Conservation (phyloP, 2,113 vertebrate species). For the Thunnus thynnus region DNA sequence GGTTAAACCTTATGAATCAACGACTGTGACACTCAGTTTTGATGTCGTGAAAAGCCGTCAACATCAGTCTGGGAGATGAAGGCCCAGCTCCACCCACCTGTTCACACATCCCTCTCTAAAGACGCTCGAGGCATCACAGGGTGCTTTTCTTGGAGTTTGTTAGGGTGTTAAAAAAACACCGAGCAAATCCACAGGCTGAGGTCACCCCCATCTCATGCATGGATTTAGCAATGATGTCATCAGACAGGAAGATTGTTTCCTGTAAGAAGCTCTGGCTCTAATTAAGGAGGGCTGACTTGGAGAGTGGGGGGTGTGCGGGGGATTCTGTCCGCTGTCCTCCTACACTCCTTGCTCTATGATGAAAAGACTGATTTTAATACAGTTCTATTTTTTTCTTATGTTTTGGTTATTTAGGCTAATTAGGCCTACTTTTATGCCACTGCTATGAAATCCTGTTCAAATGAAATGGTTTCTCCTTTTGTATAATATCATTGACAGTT, state of each 20-base stretch:
- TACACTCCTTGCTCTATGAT: conserved; percentile 15
- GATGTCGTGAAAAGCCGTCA: conserved; percentile 3
- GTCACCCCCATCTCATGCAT: conserved; percentile 66
- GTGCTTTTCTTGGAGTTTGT: conserved; percentile 73
- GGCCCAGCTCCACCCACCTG: conserved; percentile 58
- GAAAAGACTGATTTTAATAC: conserved; percentile 9
- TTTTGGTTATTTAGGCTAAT: background rate
- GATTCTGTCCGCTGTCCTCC: conserved; percentile 33
- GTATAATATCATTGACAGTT: too few species aligned
- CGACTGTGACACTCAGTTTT: background rate
- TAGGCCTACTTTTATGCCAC: background rate
- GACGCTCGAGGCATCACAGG: conserved; percentile 51
- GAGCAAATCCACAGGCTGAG: conserved; percentile 74
- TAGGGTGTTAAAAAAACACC: conserved; percentile 68
- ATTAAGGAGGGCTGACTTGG: conserved; percentile 63
- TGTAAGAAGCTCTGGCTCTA: conserved; percentile 80
- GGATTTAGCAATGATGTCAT: conserved; percentile 80
- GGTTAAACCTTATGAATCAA: conserved; percentile 28
- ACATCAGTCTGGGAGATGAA: conserved; percentile 14
- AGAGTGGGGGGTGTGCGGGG: conserved; percentile 17
- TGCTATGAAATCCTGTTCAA: background rate
- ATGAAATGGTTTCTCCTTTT: background rate
- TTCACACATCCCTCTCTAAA: conserved; percentile 48
- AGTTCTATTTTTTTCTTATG: background rate
- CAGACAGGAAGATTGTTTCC: conserved; percentile 77